phyloP scores from a whole-genome alignment of 2,113 vertebrate species.

The Periophthalmus modestus region DNA sequence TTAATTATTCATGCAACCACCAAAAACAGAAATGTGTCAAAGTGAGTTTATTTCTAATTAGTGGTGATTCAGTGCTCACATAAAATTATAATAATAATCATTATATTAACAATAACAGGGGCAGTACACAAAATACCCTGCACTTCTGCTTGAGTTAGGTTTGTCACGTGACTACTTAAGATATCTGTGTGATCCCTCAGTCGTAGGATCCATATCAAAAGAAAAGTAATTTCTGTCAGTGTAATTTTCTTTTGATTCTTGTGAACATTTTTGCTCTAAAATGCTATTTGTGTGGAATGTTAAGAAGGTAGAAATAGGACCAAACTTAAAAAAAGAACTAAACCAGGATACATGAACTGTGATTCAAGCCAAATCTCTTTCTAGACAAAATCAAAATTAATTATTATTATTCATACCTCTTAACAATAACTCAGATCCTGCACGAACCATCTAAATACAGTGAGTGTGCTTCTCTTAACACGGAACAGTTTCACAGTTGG shows the following conservation, averaged over 20 bases:
- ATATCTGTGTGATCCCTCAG: no score
- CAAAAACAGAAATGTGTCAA: neutral
- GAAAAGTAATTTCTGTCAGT: no score
- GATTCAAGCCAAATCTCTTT: neutral
- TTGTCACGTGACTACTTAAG: neutral
- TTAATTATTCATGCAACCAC: neutral
- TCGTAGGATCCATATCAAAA: no score
- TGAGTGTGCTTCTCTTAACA: neutral
- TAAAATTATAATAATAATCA: neutral
- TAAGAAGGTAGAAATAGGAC: neutral
- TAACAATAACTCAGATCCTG: neutral
- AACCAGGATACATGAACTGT: neutral
- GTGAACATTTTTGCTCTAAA: neutral
- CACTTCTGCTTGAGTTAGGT: neutral
- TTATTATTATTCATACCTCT: neutral
- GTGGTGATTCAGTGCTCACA: neutral
- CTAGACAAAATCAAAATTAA: neutral
- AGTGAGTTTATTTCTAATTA: slow-evolving; percentile 3
- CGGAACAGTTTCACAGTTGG: neutral
- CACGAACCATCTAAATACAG: neutral
- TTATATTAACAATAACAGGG: neutral
- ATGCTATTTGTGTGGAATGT: neutral
- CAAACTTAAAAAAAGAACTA: neutral
- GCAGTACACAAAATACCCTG: slow-evolving; percentile 1
- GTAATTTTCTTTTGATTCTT: neutral